A percentile compares a stretch with the other conserved stretches of the same genome.
These are phyloP conservation scores for Anomalospiza imberbis DNA, from an alignment of 2,797 vertebrate species.

Conservation along the genomic window DNA sequence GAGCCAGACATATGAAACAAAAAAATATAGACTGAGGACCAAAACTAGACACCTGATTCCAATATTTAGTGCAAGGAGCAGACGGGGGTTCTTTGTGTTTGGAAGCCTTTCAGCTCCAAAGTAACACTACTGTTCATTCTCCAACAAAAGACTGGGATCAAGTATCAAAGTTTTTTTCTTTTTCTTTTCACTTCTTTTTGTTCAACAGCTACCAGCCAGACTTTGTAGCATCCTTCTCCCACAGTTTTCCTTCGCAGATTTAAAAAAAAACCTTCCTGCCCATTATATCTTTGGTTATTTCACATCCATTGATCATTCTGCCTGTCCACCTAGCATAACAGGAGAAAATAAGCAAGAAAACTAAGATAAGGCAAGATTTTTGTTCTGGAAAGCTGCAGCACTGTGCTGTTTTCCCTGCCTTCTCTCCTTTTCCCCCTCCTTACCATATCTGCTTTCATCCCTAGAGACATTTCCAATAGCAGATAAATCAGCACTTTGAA, in stretches of 20 bases:
- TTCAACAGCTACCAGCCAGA: slow-evolving; percentile 17
- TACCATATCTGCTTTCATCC: background rate
- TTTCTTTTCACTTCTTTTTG: background rate
- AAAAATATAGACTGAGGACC: background rate
- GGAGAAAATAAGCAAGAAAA: slow-evolving; percentile 21
- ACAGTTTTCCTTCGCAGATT: background rate
- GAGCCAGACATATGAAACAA: background rate
- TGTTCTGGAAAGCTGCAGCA: background rate
- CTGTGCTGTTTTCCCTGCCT: background rate
- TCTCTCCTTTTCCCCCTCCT: background rate
- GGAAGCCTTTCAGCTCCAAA: slow-evolving; percentile 40
- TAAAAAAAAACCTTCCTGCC: background rate
- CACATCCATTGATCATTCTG: slow-evolving; percentile 7
- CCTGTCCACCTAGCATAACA: background rate
- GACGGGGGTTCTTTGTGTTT: background rate
- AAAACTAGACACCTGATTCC: slow-evolving; percentile 17
- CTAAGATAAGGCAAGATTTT: slow-evolving; percentile 1
- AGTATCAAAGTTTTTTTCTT: background rate
- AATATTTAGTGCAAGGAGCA: background rate
- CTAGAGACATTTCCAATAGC: slow-evolving; percentile 50
- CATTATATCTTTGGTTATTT: slow-evolving; percentile 31
- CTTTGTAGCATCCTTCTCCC: background rate
- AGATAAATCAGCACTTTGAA: slow-evolving; percentile 63
- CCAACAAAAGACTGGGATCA: slow-evolving; percentile 2
- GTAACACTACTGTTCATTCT: slow-evolving; percentile 28